Percentiles rank a stretch among this genome's conserved stretches.
These are phyloP conservation scores for Palythoa grandis DNA, from an alignment of 92 coral and sea anemone genomes.

Conservation along the genomic window DNA sequence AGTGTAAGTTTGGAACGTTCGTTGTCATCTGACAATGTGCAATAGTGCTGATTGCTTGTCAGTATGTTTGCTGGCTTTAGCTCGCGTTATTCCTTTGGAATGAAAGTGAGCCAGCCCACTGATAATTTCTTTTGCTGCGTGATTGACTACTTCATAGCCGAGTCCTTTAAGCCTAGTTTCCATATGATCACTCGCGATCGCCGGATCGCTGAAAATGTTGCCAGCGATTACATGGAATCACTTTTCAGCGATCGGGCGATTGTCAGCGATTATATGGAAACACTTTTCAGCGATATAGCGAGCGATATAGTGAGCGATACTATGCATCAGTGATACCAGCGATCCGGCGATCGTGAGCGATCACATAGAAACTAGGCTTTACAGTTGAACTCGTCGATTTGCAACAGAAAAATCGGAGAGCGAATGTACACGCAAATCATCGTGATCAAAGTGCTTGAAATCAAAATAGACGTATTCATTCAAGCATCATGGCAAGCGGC, in stretches of 20 bases:
- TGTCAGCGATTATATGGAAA: no score
- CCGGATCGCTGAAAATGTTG: no score
- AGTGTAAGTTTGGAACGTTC: background rate
- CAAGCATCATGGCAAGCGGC: slow-evolving; percentile 60
- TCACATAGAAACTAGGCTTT: no score
- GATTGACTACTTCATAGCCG: slow-evolving; percentile 5
- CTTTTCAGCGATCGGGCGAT: no score
- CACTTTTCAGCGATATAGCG: no score
- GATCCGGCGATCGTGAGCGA: no score
- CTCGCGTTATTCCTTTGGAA: background rate
- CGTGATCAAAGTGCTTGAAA: slow-evolving; percentile 46
- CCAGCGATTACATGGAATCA: no score
- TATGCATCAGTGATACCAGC: no score
- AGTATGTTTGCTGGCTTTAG: background rate
- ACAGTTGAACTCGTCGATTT: no score
- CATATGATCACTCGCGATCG: no score
- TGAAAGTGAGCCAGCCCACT: background rate
- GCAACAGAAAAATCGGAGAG: slow-evolving; percentile 9
- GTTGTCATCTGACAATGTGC: slow-evolving; percentile 39
- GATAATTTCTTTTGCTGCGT: background rate
- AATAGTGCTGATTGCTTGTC: slow-evolving; percentile 36
- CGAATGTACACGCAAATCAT: slow-evolving; percentile 42
- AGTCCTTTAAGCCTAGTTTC: slow-evolving; percentile 24
- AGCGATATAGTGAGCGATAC: no score
- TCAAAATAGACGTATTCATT: slow-evolving; percentile 44